A percentile compares a stretch with the other conserved stretches of the same genome.
These are phyloP conservation scores for Lordiphosa fenestrarum DNA, from an alignment of 2,888 invertebrate species.

Conservation along the genomic window DNA sequence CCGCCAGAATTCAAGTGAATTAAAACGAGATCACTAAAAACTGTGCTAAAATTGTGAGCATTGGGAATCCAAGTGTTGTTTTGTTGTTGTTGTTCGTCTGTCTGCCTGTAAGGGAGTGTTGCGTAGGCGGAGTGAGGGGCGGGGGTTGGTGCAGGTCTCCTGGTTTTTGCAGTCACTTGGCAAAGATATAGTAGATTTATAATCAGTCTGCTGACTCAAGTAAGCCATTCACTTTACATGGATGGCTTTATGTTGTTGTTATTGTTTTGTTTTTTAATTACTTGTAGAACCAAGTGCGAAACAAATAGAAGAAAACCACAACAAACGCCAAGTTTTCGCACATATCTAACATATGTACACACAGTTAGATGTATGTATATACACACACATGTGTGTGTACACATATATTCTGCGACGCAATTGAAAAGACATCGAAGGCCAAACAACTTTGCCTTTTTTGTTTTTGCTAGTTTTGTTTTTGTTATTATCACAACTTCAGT, in stretches of 20 bases:
- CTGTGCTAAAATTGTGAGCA: not conserved
- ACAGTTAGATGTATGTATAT: conserved; percentile 6
- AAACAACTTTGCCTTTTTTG: conserved; percentile 67
- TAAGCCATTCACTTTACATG: conserved; percentile 3
- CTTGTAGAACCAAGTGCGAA: conserved; percentile 19
- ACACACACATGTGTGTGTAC: conserved; percentile 19
- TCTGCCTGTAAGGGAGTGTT: conserved; percentile 1
- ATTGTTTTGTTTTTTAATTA: conserved; percentile 11
- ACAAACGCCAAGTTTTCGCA: conserved; percentile 39
- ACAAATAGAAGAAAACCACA: conserved; percentile 27
- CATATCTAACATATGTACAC: conserved; percentile 19
- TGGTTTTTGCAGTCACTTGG: conserved; percentile 5
- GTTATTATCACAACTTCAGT: conserved; percentile 64
- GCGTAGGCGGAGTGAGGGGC: not conserved
- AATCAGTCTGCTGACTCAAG: conserved; percentile 4
- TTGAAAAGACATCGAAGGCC: conserved; percentile 74
- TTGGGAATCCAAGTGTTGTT: not conserved
- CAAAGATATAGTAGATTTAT: not conserved
- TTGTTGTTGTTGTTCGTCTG: conserved; percentile 1
- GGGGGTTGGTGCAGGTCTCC: conserved; percentile 11
- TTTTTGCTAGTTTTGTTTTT: conserved; percentile 58
- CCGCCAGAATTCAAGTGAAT: not conserved
- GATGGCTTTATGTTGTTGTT: not conserved
- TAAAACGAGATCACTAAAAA: not conserved
- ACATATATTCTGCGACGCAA: conserved; percentile 68